Evolutionary conservation across 2,888 invertebrate genomes (phyloP).

Genomic region (Galeopsomyia nigrocyanea): DNA sequence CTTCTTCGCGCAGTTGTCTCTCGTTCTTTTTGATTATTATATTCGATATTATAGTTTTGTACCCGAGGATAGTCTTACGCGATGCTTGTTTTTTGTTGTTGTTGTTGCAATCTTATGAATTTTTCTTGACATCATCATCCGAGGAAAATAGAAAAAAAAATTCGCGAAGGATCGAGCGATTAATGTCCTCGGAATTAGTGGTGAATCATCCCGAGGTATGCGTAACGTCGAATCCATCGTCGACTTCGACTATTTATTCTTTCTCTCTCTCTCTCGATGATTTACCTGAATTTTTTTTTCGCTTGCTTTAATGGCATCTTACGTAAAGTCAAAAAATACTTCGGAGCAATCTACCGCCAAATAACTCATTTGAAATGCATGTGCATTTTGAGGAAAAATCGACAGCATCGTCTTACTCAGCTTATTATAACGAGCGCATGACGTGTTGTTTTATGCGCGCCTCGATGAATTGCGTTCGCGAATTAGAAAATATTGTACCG

Average conservation of each 20-base stretch:
- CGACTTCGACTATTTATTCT: constrained; percentile 22
- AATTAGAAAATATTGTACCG: constrained; percentile 13
- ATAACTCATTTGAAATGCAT: constrained; percentile 1
- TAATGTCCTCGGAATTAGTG: constrained; percentile 23
- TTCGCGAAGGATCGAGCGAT: constrained; percentile 29
- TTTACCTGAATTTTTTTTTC: constrained; percentile 17
- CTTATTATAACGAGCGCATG: constrained; percentile 13
- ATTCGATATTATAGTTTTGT: too few relatives aligned
- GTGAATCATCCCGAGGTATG: constrained; percentile 31
- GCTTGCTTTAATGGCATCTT: not conserved
- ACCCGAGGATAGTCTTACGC: too few relatives aligned
- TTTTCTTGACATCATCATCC: too few relatives aligned
- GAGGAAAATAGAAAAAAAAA: constrained; percentile 1
- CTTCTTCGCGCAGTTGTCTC: not conserved
- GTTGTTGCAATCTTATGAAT: too few relatives aligned
- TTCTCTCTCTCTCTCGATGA: not conserved
- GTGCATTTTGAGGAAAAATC: constrained; percentile 17
- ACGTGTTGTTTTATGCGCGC: constrained; percentile 4
- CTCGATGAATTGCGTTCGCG: not conserved
- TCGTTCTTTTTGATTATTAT: too few relatives aligned
- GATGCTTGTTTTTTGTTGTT: too few relatives aligned
- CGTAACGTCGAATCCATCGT: constrained; percentile 17
- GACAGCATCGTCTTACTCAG: not conserved
- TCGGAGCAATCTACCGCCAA: not conserved
- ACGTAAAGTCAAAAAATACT: constrained; percentile 19